Evolutionary conservation across 1,140 invertebrate genomes (phyloP).

Genomic region (Dreissena polymorpha): DNA sequence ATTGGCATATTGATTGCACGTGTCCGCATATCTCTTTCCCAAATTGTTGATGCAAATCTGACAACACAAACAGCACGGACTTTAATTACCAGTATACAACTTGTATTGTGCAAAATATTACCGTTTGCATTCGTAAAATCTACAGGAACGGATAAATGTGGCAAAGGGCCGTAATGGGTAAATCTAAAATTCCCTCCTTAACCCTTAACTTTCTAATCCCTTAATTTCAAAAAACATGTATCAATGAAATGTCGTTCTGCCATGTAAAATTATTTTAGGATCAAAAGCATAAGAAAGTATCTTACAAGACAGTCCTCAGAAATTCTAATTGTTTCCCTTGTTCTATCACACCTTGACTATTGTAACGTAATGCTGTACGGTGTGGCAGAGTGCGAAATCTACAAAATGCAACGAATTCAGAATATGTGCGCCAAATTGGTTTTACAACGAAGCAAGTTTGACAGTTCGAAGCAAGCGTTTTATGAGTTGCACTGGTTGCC

Average conservation of each 20-base stretch:
- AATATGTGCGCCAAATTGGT: slow-evolving; percentile 11
- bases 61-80: too few species aligned
- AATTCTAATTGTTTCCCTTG: slow-evolving; percentile 1
- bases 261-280: slow-evolving; percentile 11
- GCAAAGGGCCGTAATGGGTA: too few species aligned
- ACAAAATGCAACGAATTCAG: background rate
- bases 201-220: too few species aligned
- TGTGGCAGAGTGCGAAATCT: background rate
- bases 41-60: too few species aligned
- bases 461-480: slow-evolving; percentile 3
- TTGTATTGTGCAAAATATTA: too few species aligned
- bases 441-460: background rate
- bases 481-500: slow-evolving; percentile 6
- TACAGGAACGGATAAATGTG: too few species aligned
- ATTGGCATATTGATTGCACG: too few species aligned
- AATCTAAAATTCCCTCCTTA: too few species aligned
- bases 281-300: background rate
- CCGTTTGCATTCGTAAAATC: too few species aligned
- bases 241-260: background rate
- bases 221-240: background rate
- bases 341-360: background rate
- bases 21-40: too few species aligned
- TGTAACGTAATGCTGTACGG: slow-evolving; percentile 9
- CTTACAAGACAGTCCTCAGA: background rate
- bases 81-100: too few species aligned